A percentile compares a stretch with the other conserved stretches of the same genome.
These are phyloP conservation scores for Amiota mariae DNA, from an alignment of 2,888 invertebrate species.

Conservation along the genomic window DNA sequence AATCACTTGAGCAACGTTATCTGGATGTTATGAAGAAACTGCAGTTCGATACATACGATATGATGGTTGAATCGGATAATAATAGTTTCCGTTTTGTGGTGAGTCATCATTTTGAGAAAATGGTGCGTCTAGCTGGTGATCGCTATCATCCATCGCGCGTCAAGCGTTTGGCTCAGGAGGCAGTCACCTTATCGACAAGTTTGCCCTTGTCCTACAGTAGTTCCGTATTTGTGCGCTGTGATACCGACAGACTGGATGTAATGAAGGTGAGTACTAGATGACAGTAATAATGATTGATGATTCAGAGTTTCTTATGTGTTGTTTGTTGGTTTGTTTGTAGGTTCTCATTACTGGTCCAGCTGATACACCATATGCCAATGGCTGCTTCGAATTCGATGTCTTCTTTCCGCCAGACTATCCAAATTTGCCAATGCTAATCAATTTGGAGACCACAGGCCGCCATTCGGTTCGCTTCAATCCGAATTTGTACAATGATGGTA, in stretches of 20 bases:
- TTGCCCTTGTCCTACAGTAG: slow-evolving; percentile 94
- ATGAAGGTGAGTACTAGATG: slow-evolving; percentile 85
- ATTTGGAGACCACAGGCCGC: slow-evolving; percentile 91
- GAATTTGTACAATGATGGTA: slow-evolving; percentile 95
- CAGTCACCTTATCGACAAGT: slow-evolving; percentile 92
- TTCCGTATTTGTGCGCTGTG: slow-evolving; percentile 95
- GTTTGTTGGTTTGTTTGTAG: slow-evolving; percentile 74
- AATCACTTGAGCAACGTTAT: slow-evolving; percentile 84
- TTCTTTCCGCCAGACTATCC: slow-evolving; percentile 90
- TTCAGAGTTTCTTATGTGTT: background rate
- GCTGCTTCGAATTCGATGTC: slow-evolving; percentile 93
- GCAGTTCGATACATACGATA: slow-evolving; percentile 94
- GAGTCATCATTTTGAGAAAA: slow-evolving; percentile 91
- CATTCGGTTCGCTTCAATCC: slow-evolving; percentile 94
- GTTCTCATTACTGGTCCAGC: slow-evolving; percentile 93
- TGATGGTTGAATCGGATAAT: slow-evolving; percentile 87
- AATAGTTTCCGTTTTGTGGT: slow-evolving; percentile 87
- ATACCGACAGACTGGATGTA: slow-evolving; percentile 93
- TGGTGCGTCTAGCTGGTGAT: slow-evolving; percentile 89
- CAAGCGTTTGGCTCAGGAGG: slow-evolving; percentile 94
- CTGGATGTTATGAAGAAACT: slow-evolving; percentile 89
- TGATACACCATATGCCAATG: slow-evolving; percentile 93
- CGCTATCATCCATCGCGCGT: slow-evolving; percentile 89
- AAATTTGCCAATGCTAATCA: slow-evolving; percentile 90
- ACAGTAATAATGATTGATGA: background rate